Evolutionary conservation across 2,797 vertebrate species (phyloP), one percentile per base, ranked within the genome.

Genomic region (Geotria australis): DNA sequence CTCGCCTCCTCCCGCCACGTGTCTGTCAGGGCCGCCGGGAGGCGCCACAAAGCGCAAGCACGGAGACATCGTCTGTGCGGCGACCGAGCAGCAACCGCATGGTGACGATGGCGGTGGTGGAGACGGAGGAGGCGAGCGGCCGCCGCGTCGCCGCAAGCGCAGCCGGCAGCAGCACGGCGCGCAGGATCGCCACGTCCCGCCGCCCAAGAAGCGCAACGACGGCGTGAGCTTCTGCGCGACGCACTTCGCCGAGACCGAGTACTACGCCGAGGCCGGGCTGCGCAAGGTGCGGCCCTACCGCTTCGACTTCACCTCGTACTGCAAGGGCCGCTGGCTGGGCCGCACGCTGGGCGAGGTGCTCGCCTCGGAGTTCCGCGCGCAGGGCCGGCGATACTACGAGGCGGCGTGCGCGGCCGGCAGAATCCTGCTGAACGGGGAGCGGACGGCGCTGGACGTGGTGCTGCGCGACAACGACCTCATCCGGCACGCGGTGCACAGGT

Each of bases 301-400:
- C 64, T 96, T 77, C 60, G 84, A 96, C 57, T 98, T 91, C 61
- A 75, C 69, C 60, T 85, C 82, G 1, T 95, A 98, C 67, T 98
- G 91, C 63, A 98, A 98, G 67, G 88, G 85, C 6, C 82, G 91
- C 46, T 98, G 91, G 89, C 65, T 98, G 48, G 91, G 91, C 47
- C 81, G 71, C 67, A 88, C 66, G 59, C 75, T 98, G 2, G 62
- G 72, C 56, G 72, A 96, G 2, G 83, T 98, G 57, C 95, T 96
- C 68, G 63, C 68, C 61, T 72, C 65, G 3, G 91, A 96, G 69
- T 98, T 98, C 72, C 76, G 83, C 38, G 68, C 77, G 0, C 80
- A 91, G 61, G 73, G 85, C 1, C 47, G 85, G 6, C 66, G 79
- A 46, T 91, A 80, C 59, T 98, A 93, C 58, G 63, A 73, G 9